Conservation (phyloP, 2,797 vertebrate species). For the Argyrosomus regius region DNA sequence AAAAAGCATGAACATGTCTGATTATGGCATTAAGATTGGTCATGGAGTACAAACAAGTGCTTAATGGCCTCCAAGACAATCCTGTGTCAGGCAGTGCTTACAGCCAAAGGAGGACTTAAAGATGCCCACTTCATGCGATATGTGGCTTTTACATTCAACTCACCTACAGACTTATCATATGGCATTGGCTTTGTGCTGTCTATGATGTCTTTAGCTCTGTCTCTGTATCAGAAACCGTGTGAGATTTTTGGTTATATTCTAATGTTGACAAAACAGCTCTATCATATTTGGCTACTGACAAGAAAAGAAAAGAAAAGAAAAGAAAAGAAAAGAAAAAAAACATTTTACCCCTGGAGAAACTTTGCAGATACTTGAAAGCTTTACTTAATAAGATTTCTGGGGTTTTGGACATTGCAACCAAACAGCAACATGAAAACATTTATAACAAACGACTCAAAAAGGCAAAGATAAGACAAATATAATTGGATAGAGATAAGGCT, state of each 20-base stretch:
- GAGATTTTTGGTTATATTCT: constrained; percentile 35
- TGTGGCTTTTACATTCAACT: constrained; percentile 71
- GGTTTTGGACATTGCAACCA: constrained; percentile 68
- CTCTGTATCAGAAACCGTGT: constrained; percentile 13
- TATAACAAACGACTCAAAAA: constrained; percentile 61
- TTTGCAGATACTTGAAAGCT: constrained; percentile 32
- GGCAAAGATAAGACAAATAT: constrained; percentile 72
- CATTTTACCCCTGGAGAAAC: constrained; percentile 32
- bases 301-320: background rate
- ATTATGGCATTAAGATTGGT: constrained; percentile 74
- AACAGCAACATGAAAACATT: constrained; percentile 59
- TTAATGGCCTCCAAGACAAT: constrained; percentile 73
- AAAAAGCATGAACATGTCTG: constrained; percentile 31
- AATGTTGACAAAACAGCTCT: constrained; percentile 78
- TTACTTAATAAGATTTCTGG: constrained; percentile 29
- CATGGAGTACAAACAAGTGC: constrained; percentile 70
- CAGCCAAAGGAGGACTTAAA: constrained; percentile 81
- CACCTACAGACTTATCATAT: constrained; percentile 34
- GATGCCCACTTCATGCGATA: constrained; percentile 82
- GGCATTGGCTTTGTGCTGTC: constrained; percentile 36
- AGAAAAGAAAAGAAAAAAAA: background rate
- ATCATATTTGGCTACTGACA: constrained; percentile 74
- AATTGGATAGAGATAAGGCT: constrained; percentile 77
- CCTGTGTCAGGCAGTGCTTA: constrained; percentile 82
- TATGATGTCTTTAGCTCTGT: constrained; percentile 23